Percentiles rank a stretch among this genome's conserved stretches.
Conservation (phyloP, 2,888 invertebrate genomes). For the Microdon myrmicae region DNA sequence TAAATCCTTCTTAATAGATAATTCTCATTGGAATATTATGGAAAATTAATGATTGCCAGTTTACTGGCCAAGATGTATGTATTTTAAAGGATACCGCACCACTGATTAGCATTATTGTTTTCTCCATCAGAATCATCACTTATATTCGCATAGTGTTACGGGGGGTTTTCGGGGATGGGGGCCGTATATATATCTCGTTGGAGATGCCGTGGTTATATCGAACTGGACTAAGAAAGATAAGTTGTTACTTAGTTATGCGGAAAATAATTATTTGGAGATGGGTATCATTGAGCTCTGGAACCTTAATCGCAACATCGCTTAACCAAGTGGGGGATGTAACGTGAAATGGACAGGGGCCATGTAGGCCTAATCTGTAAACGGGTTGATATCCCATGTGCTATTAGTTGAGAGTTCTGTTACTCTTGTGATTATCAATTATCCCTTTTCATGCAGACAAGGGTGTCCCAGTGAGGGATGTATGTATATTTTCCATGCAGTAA, state of each 20-base stretch:
- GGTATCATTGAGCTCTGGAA: constrained; percentile 16
- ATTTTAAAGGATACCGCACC: constrained; percentile 31
- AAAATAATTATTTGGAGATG: constrained; percentile 47
- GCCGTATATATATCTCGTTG: constrained; percentile 21
- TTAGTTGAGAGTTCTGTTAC: constrained; percentile 12
- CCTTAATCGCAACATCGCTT: constrained; percentile 46
- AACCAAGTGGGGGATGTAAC: constrained; percentile 25
- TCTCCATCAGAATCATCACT: constrained; percentile 44
- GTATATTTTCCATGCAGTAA: no score
- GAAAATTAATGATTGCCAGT: constrained; percentile 55
- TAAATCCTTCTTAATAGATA: constrained; percentile 56
- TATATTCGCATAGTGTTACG: no score
- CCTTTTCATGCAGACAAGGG: constrained; percentile 25
- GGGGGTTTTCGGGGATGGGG: no score
- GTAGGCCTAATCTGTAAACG: constrained; percentile 42
- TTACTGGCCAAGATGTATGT: constrained; percentile 13
- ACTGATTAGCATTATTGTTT: constrained; percentile 51
- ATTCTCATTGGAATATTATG: constrained; percentile 56
- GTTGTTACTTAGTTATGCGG: constrained; percentile 49
- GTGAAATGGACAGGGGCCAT: constrained; percentile 1
- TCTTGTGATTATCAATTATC: constrained; percentile 39
- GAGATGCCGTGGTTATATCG: constrained; percentile 17
- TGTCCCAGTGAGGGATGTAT: constrained; percentile 14
- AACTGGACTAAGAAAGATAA: constrained; percentile 53
- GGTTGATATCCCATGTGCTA: constrained; percentile 37